A percentile compares a stretch with the other conserved stretches of the same genome.
These are phyloP conservation scores for Tichodroma muraria DNA, from an alignment of 2,113 vertebrate genomes.

Conservation along the genomic window DNA sequence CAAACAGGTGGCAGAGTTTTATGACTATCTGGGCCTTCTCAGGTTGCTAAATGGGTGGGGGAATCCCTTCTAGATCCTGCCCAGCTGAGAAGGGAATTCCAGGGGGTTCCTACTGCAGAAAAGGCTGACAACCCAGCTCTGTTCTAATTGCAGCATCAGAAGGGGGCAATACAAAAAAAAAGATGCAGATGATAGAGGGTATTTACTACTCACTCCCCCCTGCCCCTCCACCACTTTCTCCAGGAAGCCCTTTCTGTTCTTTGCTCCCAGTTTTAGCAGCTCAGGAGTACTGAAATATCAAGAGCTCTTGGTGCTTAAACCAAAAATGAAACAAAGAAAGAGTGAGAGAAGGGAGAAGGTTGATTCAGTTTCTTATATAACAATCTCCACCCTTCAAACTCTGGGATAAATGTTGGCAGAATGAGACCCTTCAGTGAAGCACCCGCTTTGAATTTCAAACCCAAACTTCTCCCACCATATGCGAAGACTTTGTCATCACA, in stretches of 20 bases:
- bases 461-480: conserved; percentile 32
- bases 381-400: not conserved
- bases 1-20: conserved; percentile 42
- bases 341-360: not conserved
- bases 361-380: not conserved
- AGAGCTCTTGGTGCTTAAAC: not conserved
- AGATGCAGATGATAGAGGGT: not conserved
- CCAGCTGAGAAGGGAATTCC: not conserved
- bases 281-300: not conserved
- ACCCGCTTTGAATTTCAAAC: conserved; percentile 30
- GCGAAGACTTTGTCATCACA: conserved; percentile 24
- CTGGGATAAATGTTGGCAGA: not conserved
- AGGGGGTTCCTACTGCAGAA: not conserved
- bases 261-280: not conserved
- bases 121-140: not conserved
- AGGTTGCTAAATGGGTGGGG: conserved; percentile 16
- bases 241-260: not conserved
- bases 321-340: not conserved
- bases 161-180: not conserved
- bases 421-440: not conserved
- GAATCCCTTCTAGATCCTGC: conserved; percentile 47
- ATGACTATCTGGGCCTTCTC: conserved; percentile 13
- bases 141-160: not conserved
- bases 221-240: not conserved
- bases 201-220: not conserved